A percentile compares a stretch with the other conserved stretches of the same genome.
Conservation (phyloP, 2,888 invertebrate species). For the Theretra japonica region DNA sequence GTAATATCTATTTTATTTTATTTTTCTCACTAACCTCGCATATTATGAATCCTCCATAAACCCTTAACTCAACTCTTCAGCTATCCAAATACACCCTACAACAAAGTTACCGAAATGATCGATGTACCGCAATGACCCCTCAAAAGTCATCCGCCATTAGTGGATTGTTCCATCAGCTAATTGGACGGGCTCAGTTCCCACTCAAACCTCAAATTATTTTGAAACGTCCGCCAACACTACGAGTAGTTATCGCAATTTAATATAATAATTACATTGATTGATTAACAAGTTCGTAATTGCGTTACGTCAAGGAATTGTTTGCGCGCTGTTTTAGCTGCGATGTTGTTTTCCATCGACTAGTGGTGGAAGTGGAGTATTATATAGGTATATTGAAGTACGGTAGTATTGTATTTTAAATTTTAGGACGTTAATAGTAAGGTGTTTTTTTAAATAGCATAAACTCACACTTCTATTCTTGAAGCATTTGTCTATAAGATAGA, state of each 20-base stretch:
- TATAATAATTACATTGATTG: constrained; percentile 23
- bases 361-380: too few species aligned
- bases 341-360: too few species aligned
- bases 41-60: too few species aligned
- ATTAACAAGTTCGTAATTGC: not conserved
- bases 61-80: not conserved
- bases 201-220: constrained; percentile 22
- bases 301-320: constrained; percentile 1
- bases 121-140: constrained; percentile 15
- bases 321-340: not conserved
- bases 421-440: too few species aligned
- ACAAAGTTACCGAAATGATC: constrained; percentile 6
- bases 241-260: constrained; percentile 10
- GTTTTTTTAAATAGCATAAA: too few species aligned
- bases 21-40: too few species aligned
- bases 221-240: constrained; percentile 19
- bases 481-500: too few species aligned
- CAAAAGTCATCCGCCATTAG: constrained; percentile 21
- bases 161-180: constrained; percentile 23
- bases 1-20: too few species aligned
- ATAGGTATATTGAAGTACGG: too few species aligned
- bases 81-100: not conserved
- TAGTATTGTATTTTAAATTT: too few species aligned
- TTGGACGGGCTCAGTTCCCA: not conserved
- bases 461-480: too few species aligned